phyloP scores from a whole-genome alignment of 2,797 vertebrate genomes.

The Salmo trutta region DNA sequence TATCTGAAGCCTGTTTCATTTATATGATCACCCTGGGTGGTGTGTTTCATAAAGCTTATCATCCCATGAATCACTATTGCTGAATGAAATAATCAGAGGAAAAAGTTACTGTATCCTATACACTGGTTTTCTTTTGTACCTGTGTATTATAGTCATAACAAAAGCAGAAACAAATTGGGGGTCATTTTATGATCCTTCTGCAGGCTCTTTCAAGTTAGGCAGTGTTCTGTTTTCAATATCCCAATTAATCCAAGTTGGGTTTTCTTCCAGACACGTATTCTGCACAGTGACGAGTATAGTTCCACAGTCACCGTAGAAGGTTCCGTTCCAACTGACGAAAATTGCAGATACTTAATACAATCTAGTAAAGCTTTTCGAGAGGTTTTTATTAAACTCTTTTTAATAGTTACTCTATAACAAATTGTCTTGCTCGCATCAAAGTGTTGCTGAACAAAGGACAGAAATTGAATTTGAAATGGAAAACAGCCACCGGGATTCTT shows the following conservation, averaged over 20 bases:
- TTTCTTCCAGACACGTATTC: not conserved
- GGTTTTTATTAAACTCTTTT: no score
- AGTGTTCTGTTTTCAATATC: not conserved
- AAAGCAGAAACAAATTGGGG: not conserved
- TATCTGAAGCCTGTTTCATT: no score
- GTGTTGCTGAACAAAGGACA: not conserved
- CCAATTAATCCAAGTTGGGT: not conserved
- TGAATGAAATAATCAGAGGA: not conserved
- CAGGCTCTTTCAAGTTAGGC: not conserved
- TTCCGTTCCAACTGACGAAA: not conserved
- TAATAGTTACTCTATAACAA: not conserved
- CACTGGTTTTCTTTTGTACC: not conserved
- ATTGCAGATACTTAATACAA: not conserved
- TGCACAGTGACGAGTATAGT: not conserved
- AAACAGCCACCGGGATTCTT: no score
- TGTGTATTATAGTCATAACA: not conserved
- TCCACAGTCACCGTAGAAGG: not conserved
- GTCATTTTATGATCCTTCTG: not conserved
- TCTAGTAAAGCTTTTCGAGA: not conserved
- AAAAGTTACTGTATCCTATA: not conserved
- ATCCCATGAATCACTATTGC: not conserved
- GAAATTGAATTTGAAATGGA: not conserved
- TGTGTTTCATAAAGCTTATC: not conserved
- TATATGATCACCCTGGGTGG: not conserved
- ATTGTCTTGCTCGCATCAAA: not conserved